These are phyloP conservation scores for Mythimna impura DNA, from an alignment of 2,888 invertebrate species.

Conservation along the genomic window DNA sequence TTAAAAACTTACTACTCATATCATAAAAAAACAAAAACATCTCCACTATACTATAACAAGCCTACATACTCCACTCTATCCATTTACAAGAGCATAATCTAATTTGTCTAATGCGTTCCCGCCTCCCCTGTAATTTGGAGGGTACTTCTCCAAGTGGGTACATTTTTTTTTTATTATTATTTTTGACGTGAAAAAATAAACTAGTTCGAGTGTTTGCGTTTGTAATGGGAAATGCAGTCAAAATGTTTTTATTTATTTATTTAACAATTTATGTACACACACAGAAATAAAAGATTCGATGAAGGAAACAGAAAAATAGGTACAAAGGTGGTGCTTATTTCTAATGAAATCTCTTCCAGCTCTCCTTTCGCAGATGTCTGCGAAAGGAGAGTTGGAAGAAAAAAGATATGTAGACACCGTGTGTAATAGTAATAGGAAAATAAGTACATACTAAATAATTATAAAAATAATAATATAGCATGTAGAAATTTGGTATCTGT, in stretches of 20 bases:
- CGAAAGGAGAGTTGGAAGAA: too few species aligned
- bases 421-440: too few species aligned
- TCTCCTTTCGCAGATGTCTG: too few species aligned
- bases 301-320: too few species aligned
- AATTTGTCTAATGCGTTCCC: slow-evolving; percentile 67
- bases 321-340: too few species aligned
- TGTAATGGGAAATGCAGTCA: slow-evolving; percentile 34
- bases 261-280: too few species aligned
- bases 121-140: slow-evolving; percentile 52
- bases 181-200: slow-evolving; percentile 48
- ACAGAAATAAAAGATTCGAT: too few species aligned
- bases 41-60: not conserved
- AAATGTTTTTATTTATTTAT: slow-evolving; percentile 8
- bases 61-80: slow-evolving; percentile 30
- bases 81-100: slow-evolving; percentile 61
- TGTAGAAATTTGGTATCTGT: too few species aligned
- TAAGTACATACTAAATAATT: too few species aligned
- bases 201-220: slow-evolving; percentile 49
- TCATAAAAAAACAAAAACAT: slow-evolving; percentile 11
- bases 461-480: too few species aligned
- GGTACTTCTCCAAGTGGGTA: slow-evolving; percentile 20
- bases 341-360: too few species aligned
- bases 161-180: slow-evolving; percentile 55
- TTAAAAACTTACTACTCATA: not conserved
- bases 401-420: too few species aligned